Conservation (phyloP, 2,888 invertebrate species). For the Dicyrtoma fusca region DNA sequence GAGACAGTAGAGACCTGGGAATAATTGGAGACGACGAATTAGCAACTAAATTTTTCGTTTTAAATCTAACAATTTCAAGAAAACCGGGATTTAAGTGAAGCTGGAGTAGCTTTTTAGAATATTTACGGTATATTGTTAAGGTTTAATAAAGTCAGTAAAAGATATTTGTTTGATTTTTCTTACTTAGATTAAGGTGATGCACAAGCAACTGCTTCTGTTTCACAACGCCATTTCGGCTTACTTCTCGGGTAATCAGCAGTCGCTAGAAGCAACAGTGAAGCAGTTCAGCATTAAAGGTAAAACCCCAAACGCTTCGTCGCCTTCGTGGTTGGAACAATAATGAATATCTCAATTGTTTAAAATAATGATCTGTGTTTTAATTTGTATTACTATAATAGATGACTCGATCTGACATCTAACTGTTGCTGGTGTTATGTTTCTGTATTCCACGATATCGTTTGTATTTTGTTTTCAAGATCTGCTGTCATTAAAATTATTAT, state of each 20-base stretch:
- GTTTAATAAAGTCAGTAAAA: no score
- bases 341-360: background rate
- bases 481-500: background rate
- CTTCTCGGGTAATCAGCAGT: slow-evolving; percentile 93
- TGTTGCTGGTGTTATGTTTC: background rate
- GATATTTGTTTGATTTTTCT: slow-evolving; percentile 36
- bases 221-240: slow-evolving; percentile 97
- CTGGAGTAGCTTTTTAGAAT: no score
- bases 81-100: no score
- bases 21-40: no score
- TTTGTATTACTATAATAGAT: background rate
- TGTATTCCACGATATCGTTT: background rate
- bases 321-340: slow-evolving; percentile 76
- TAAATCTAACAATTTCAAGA: no score
- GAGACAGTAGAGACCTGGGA: no score
- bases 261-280: slow-evolving; percentile 88
- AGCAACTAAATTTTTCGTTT: no score
- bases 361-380: background rate
- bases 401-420: background rate
- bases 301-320: slow-evolving; percentile 74
- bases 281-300: slow-evolving; percentile 93
- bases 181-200: slow-evolving; percentile 96
- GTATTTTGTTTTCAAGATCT: background rate
- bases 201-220: slow-evolving; percentile 91
- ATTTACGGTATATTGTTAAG: no score